These are phyloP conservation scores for Plectus sambesii DNA, from an alignment of 1,140 invertebrate species.

Conservation along the genomic window DNA sequence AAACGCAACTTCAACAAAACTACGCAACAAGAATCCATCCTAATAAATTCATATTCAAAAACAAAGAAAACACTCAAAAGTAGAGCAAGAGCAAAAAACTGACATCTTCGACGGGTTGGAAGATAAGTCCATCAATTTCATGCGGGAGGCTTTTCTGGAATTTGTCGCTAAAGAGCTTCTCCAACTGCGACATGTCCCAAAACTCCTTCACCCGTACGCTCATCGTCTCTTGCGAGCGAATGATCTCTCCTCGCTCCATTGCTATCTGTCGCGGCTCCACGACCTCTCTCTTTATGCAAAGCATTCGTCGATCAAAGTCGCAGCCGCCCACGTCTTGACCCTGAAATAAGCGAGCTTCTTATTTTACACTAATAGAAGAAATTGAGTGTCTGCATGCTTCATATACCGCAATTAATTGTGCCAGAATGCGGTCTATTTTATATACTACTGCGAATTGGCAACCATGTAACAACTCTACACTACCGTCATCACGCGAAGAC, in stretches of 20 bases:
- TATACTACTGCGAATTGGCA: too few relatives aligned
- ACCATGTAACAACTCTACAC: too few relatives aligned
- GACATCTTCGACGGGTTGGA: slow-evolving; percentile 72
- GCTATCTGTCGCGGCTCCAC: slow-evolving; percentile 61
- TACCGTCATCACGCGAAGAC: too few relatives aligned
- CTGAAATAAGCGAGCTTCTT: slow-evolving; percentile 45
- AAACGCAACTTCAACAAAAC: too few relatives aligned
- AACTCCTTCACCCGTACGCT: slow-evolving; percentile 51
- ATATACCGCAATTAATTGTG: too few relatives aligned
- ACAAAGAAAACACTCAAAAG: too few relatives aligned
- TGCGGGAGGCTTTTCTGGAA: slow-evolving; percentile 73
- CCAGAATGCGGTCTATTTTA: too few relatives aligned
- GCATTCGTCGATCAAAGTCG: slow-evolving; percentile 64
- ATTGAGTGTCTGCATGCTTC: too few relatives aligned
- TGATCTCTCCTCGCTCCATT: slow-evolving; percentile 61
- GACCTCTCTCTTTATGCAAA: slow-evolving; percentile 61
- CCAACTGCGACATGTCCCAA: slow-evolving; percentile 57
- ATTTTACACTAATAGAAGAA: too few relatives aligned
- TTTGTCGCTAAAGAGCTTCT: slow-evolving; percentile 66
- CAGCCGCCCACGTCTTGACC: slow-evolving; percentile 64
- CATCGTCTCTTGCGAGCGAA: slow-evolving; percentile 57
- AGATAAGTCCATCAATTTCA: slow-evolving; percentile 94
- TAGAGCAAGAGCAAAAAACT: too few relatives aligned
- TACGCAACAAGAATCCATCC: too few relatives aligned
- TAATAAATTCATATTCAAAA: too few relatives aligned